These are phyloP conservation scores for Epirrita christyi DNA, from an alignment of 2,888 invertebrate genomes.

Conservation along the genomic window DNA sequence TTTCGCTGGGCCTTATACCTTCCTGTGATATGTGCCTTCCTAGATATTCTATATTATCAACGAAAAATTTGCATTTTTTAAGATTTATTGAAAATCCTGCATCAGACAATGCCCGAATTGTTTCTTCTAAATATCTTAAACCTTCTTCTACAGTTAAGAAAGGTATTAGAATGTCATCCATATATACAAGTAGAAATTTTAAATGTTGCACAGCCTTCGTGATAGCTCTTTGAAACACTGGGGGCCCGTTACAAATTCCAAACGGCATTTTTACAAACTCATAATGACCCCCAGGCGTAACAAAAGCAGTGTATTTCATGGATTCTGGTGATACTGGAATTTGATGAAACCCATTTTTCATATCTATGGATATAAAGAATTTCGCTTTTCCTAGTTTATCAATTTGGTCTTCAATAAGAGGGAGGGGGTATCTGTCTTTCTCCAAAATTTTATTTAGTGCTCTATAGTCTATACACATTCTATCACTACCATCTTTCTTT, in stretches of 20 bases:
- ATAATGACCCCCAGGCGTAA: conserved; percentile 10
- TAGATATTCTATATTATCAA: conserved; percentile 4
- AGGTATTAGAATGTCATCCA: conserved; percentile 10
- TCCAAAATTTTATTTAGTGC: too few species aligned
- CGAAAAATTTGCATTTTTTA: conserved; percentile 12
- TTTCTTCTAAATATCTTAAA: background rate
- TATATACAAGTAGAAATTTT: conserved; percentile 2
- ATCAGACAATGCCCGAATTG: background rate
- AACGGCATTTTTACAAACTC: conserved; percentile 39
- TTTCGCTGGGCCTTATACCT: conserved; percentile 1
- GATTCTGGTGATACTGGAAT: conserved; percentile 1
- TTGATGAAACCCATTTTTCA: too few species aligned
- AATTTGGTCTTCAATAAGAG: conserved; percentile 5
- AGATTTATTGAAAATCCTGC: conserved; percentile 11
- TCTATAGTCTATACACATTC: too few species aligned
- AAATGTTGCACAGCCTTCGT: background rate
- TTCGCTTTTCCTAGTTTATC: background rate
- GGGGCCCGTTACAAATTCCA: conserved; percentile 33
- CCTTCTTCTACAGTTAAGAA: conserved; percentile 2
- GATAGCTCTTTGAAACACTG: conserved; percentile 36
- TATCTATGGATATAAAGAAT: too few species aligned
- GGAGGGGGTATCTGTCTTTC: too few species aligned
- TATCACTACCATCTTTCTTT: too few species aligned
- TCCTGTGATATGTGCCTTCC: background rate
- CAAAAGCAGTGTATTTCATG: conserved; percentile 9